phyloP scores from a whole-genome alignment of 2,888 invertebrate species.

The Parapristionchus giblindavisi region DNA sequence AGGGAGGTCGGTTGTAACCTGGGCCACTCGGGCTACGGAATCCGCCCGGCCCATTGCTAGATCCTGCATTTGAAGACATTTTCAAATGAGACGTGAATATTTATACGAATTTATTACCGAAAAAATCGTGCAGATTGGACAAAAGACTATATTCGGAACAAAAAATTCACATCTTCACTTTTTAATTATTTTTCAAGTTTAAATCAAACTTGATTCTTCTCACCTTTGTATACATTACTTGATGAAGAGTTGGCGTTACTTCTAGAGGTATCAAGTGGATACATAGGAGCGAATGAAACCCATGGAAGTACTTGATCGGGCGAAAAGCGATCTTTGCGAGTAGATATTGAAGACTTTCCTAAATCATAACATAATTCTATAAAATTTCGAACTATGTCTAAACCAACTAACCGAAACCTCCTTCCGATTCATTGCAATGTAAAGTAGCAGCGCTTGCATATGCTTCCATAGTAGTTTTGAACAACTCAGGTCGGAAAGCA shows the following conservation, averaged over 20 bases:
- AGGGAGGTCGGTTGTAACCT: slow-evolving; percentile 13
- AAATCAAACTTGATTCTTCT: neutral
- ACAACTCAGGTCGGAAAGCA: slow-evolving; percentile 37
- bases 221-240: slow-evolving; percentile 16
- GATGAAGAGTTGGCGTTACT: slow-evolving; percentile 25
- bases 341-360: neutral
- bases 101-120: no score
- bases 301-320: slow-evolving; percentile 37
- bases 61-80: no score
- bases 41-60: slow-evolving; percentile 22
- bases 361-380: neutral
- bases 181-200: neutral
- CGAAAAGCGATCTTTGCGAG: slow-evolving; percentile 21
- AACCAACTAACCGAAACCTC: slow-evolving; percentile 18
- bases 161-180: neutral
- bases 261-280: slow-evolving; percentile 30
- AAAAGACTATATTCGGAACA: neutral
- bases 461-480: slow-evolving; percentile 40
- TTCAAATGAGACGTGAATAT: no score
- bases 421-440: slow-evolving; percentile 4
- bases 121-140: neutral
- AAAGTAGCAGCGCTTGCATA: slow-evolving; percentile 33
- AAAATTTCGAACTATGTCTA: neutral
- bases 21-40: slow-evolving; percentile 22
- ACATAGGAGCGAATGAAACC: slow-evolving; percentile 39